Evolutionary conservation across 1,140 invertebrate species (phyloP).

Genomic region (Drosophila equinoxialis): DNA sequence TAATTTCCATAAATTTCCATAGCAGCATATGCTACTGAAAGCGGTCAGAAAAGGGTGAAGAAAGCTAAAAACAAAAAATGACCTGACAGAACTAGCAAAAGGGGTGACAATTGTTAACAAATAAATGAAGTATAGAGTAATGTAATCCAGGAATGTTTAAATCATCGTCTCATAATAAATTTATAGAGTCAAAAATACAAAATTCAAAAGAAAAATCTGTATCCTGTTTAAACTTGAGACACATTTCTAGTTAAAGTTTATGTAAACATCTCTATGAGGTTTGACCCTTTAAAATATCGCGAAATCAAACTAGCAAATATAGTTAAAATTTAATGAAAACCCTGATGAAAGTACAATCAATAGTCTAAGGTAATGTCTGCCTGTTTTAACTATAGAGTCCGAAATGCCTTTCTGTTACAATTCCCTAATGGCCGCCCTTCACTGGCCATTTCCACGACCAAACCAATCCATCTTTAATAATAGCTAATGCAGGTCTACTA

Average conservation of each 20-base stretch:
- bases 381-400: not conserved
- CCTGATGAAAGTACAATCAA: not conserved
- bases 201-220: too few species aligned
- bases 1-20: slow-evolving; percentile 74
- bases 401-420: slow-evolving; percentile 29
- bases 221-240: too few species aligned
- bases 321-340: not conserved
- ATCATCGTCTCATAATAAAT: too few species aligned
- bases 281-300: too few species aligned
- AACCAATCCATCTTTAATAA: slow-evolving; percentile 73
- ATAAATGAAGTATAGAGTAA: too few species aligned
- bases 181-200: too few species aligned
- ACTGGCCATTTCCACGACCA: slow-evolving; percentile 13
- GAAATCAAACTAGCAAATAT: not conserved
- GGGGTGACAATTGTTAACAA: too few species aligned
- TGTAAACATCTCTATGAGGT: too few species aligned
- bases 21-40: slow-evolving; percentile 54
- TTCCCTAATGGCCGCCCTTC: slow-evolving; percentile 44
- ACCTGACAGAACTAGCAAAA: slow-evolving; percentile 32
- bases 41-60: slow-evolving; percentile 7
- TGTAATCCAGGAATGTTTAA: too few species aligned
- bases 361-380: not conserved
- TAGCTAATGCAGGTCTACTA: slow-evolving; percentile 50
- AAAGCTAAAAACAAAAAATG: slow-evolving; percentile 27
- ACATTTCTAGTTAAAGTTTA: too few species aligned